A percentile compares a stretch with the other conserved stretches of the same genome.
phyloP scores from a whole-genome alignment of 2,797 vertebrate genomes.

The Tarsius wallacei region DNA sequence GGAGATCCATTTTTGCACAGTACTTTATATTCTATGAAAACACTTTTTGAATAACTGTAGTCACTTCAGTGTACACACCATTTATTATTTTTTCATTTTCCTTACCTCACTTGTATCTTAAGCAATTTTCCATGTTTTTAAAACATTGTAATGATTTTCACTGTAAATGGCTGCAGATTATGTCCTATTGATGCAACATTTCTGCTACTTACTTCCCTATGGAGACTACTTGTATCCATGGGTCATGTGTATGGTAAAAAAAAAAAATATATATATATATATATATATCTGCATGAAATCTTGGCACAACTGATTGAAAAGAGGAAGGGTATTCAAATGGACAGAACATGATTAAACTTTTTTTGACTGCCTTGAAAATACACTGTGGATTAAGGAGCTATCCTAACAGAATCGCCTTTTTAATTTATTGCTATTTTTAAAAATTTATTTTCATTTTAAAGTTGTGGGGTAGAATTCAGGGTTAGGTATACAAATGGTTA shows the following conservation, averaged over 20 bases:
- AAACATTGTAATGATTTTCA: not conserved
- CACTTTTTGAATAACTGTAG: not conserved
- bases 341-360: not conserved
- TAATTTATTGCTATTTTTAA: too few relatives aligned
- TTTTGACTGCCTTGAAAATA: not conserved
- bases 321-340: not conserved
- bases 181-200: not conserved
- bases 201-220: not conserved
- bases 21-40: not conserved
- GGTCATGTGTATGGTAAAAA: not conserved
- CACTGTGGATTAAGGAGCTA: not conserved
- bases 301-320: not conserved
- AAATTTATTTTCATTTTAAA: too few relatives aligned
- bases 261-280: too few relatives aligned
- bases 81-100: not conserved
- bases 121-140: not conserved
- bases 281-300: not conserved
- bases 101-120: not conserved
- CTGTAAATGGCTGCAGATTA: not conserved
- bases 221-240: not conserved
- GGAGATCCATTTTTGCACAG: not conserved
- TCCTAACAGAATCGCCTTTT: not conserved
- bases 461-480: too few relatives aligned
- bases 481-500: too few relatives aligned
- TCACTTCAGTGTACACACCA: not conserved